Percentiles rank a stretch among this genome's conserved stretches.
These are phyloP conservation scores for Nanorana parkeri DNA, from an alignment of 2,113 vertebrate genomes.

Conservation along the genomic window DNA sequence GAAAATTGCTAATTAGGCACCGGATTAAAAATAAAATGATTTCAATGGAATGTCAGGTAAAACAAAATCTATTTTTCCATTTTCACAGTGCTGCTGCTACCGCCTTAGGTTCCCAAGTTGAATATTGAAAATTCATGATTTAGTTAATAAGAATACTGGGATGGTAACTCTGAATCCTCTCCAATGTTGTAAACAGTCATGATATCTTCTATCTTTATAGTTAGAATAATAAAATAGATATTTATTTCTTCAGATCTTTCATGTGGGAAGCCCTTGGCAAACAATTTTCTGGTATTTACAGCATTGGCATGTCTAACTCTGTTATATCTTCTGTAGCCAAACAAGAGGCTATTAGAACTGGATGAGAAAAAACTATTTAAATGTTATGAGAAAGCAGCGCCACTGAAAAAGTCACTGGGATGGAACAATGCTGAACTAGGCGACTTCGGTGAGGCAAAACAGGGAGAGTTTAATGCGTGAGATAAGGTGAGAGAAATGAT, in stretches of 20 bases:
- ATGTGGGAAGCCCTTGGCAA: slow-evolving; percentile 7
- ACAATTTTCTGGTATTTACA: slow-evolving; percentile 33
- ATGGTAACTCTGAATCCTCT: not conserved
- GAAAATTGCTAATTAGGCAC: not conserved
- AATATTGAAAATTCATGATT: slow-evolving; percentile 32
- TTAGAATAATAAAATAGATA: slow-evolving; percentile 23
- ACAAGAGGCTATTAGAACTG: not conserved
- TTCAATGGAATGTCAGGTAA: slow-evolving; percentile 20
- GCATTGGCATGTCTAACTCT: not conserved
- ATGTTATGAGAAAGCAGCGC: not conserved
- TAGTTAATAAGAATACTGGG: slow-evolving; percentile 37
- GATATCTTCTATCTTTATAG: slow-evolving; percentile 39
- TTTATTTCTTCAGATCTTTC: slow-evolving; percentile 17
- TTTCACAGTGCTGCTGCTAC: not conserved
- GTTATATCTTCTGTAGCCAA: slow-evolving; percentile 26
- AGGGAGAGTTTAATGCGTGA: no score
- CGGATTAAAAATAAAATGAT: slow-evolving; percentile 13
- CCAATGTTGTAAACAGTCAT: slow-evolving; percentile 28
- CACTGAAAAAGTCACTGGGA: not conserved
- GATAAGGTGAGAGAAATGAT: no score
- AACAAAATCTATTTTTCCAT: slow-evolving; percentile 43
- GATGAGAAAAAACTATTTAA: slow-evolving; percentile 23
- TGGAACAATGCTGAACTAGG: no score
- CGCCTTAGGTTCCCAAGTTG: slow-evolving; percentile 20
- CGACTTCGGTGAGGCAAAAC: no score